Percentiles rank a stretch among this genome's conserved stretches.
Conservation (phyloP, 2,113 vertebrate genomes). For the Cebus imitator region DNA sequence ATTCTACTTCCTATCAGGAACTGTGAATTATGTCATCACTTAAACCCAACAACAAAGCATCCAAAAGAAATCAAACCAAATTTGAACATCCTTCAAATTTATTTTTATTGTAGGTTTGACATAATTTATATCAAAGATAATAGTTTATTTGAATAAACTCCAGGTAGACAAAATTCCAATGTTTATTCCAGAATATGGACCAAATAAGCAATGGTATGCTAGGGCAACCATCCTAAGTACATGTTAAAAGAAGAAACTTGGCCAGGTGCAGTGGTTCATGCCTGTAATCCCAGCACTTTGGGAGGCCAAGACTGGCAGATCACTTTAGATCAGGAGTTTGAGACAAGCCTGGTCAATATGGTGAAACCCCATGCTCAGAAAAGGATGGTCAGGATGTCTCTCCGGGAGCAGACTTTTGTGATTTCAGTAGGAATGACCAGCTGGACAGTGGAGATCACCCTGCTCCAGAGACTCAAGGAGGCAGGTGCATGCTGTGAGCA, state of each 20-base stretch:
- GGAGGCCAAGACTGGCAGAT: too few relatives aligned
- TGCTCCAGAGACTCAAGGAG: too few relatives aligned
- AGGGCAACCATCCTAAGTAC: neutral
- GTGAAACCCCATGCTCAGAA: too few relatives aligned
- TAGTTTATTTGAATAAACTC: neutral
- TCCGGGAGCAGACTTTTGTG: too few relatives aligned
- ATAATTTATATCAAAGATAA: slow-evolving; percentile 25
- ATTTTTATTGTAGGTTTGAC: neutral
- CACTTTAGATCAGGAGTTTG: too few relatives aligned
- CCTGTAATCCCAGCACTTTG: too few relatives aligned
- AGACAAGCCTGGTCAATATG: too few relatives aligned
- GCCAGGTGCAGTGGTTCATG: too few relatives aligned
- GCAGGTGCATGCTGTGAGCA: too few relatives aligned
- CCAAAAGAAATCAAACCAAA: slow-evolving; percentile 1
- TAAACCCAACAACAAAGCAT: neutral
- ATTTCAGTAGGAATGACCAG: too few relatives aligned
- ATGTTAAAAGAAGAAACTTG: neutral
- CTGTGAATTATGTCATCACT: neutral
- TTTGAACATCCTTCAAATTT: neutral
- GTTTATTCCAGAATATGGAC: neutral
- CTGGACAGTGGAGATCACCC: too few relatives aligned
- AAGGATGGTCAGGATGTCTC: too few relatives aligned
- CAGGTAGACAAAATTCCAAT: neutral
- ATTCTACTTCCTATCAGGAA: neutral
- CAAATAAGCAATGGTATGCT: neutral